Evolutionary conservation across 1,140 invertebrate species (phyloP), one percentile per base, ranked within the genome.

Genomic region (Eupeodes corollae): DNA sequence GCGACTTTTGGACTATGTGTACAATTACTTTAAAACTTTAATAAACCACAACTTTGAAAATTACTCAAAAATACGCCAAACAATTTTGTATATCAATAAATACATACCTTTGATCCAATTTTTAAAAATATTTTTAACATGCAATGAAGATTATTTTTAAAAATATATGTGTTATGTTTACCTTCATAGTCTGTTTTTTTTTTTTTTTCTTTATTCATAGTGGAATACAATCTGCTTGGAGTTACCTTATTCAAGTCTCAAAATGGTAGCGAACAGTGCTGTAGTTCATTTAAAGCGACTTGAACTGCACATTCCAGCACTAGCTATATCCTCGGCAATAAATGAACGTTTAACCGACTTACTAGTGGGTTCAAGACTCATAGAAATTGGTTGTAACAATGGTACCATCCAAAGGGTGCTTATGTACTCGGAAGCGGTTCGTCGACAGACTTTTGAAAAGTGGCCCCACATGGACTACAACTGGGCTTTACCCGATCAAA

Each of bases 391-490:
- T 39, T 64, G 56, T 52, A 61, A 65, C 21, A 58, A 55, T 6
- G 58, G 56, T 21, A 63, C 63, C 15, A 65, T 62, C 33, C 61
- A 68, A 42, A 75, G 81, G 52, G 77, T 78, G 8, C 73, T 84
- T 19, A 94, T 96, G 91, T 91, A 88, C 64, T 92, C 87, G 50
- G 91, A 96, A 71, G 86, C 87, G 1, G 83, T 88, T 39, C 76
- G 91, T 35, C 75, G 87, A 51, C 84, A 91, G 59, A 94, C 91
- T 1, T 96, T 94, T 70, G 81, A 80, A 49, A 82, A 86, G 64
- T 96, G 91, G 91, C 91, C 91, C 35, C 91, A 95, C 63, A 92
- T 91, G 88, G 90, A 92, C 71, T 94, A 94, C 72, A 93, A 92
- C 71, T 95, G 91, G 90, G 91, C 91, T 8, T 68, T 93, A 48